A percentile compares a stretch with the other conserved stretches of the same genome.
phyloP scores from a whole-genome alignment of 2,113 vertebrate genomes.

The Crotalus viridis region DNA sequence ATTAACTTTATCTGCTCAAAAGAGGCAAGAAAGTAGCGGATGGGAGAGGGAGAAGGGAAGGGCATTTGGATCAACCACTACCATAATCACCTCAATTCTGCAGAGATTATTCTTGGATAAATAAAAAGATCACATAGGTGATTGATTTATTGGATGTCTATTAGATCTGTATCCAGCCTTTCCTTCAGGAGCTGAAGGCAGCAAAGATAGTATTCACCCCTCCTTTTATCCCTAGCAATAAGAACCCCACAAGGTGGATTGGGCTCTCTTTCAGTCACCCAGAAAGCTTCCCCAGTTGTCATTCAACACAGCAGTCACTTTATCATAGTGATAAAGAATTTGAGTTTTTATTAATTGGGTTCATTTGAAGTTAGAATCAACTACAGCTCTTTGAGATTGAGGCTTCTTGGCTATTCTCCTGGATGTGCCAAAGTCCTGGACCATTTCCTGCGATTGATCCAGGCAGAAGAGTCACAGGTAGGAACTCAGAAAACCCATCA shows the following conservation, averaged over 20 bases:
- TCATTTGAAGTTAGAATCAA: not conserved
- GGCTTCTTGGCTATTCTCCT: not conserved
- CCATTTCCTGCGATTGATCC: too few relatives aligned
- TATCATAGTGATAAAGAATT: not conserved
- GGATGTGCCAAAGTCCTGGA: too few relatives aligned
- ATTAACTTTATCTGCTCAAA: not conserved
- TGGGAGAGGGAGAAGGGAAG: not conserved
- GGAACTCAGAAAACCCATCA: too few relatives aligned
- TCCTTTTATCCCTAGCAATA: not conserved
- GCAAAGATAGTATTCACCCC: not conserved
- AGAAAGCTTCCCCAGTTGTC: not conserved
- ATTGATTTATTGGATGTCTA: not conserved
- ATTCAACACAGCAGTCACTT: not conserved
- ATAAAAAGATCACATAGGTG: not conserved
- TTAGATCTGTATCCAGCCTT: not conserved
- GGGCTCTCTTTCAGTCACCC: not conserved
- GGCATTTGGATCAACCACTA: not conserved
- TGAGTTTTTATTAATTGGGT: not conserved
- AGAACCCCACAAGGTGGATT: not conserved
- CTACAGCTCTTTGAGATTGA: not conserved
- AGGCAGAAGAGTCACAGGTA: not conserved
- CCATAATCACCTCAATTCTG: not conserved
- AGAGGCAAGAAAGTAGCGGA: not conserved
- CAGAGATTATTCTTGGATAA: not conserved
- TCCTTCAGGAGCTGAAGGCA: not conserved